Conservation (phyloP, 2,113 vertebrate genomes). For the Semicossyphus pulcher region DNA sequence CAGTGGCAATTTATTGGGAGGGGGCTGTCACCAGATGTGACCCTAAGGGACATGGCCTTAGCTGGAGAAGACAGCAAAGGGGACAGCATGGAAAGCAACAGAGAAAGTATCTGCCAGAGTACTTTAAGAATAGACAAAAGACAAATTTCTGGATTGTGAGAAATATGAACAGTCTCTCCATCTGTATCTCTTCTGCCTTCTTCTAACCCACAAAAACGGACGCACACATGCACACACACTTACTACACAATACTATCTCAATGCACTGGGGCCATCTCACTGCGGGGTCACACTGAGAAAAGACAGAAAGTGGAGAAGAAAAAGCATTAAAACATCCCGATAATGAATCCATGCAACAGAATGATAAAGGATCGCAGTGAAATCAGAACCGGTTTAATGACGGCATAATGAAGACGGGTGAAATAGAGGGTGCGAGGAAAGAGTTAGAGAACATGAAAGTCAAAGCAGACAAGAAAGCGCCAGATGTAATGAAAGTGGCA, state of each 20-base stretch:
- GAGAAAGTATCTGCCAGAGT: background rate
- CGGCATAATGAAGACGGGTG: constrained; percentile 71
- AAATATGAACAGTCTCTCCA: background rate
- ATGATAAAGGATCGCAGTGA: constrained; percentile 72
- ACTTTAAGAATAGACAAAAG: constrained; percentile 2
- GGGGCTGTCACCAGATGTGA: constrained; percentile 56
- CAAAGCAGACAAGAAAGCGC: constrained; percentile 66
- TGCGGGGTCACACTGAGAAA: constrained; percentile 45
- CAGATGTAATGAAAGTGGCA: constrained; percentile 68
- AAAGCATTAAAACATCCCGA: constrained; percentile 54
- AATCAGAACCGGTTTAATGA: constrained; percentile 71
- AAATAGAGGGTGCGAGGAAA: constrained; percentile 50
- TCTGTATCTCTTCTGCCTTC: constrained; percentile 6
- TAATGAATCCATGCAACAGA: constrained; percentile 61
- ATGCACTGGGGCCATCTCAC: constrained; percentile 49
- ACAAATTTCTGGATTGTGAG: constrained; percentile 6
- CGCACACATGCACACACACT: background rate
- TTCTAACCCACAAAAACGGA: constrained; percentile 6
- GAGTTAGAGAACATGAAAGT: constrained; percentile 71
- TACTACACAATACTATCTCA: constrained; percentile 13
- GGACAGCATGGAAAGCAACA: constrained; percentile 3
- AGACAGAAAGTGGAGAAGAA: constrained; percentile 23
- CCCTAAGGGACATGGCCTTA: constrained; percentile 43
- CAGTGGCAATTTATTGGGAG: constrained; percentile 65
- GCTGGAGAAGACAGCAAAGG: background rate